phyloP scores from a whole-genome alignment of 2,888 invertebrate genomes.

The Spialia ferax region DNA sequence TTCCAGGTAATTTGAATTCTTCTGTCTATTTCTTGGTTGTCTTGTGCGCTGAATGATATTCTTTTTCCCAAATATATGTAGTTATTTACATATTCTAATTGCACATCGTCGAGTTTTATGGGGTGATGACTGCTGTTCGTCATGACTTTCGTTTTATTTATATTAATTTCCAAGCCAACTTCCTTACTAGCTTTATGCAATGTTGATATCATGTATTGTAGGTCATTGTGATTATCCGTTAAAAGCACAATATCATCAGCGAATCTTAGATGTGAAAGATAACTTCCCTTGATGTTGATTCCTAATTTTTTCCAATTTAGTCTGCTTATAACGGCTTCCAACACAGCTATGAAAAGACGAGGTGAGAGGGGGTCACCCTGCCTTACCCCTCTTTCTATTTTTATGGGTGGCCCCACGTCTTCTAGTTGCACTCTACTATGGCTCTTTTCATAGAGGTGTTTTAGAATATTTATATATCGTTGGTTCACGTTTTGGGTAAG shows the following conservation, averaged over 20 bases:
- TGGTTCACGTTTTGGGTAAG: background rate
- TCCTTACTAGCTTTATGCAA: background rate
- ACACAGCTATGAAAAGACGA: background rate
- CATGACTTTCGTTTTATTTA: background rate
- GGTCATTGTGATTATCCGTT: background rate
- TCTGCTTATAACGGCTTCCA: background rate
- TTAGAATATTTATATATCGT: background rate
- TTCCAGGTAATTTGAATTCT: too few species aligned
- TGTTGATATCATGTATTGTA: background rate
- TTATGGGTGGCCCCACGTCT: background rate
- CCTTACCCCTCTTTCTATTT: background rate
- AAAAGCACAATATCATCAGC: background rate
- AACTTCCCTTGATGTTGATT: background rate
- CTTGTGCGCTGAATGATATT: too few species aligned
- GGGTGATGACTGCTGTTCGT: background rate
- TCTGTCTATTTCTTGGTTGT: too few species aligned
- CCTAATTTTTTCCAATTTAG: background rate
- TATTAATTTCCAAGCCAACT: background rate
- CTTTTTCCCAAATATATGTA: too few species aligned
- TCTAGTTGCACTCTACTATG: background rate
- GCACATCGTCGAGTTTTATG: background rate
- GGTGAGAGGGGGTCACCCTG: slow-evolving; percentile 1
- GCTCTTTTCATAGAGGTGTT: background rate
- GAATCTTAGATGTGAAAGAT: background rate
- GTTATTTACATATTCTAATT: background rate